These are phyloP conservation scores for Drosophila kepulauana DNA, from an alignment of 1,140 invertebrate genomes.

Conservation along the genomic window DNA sequence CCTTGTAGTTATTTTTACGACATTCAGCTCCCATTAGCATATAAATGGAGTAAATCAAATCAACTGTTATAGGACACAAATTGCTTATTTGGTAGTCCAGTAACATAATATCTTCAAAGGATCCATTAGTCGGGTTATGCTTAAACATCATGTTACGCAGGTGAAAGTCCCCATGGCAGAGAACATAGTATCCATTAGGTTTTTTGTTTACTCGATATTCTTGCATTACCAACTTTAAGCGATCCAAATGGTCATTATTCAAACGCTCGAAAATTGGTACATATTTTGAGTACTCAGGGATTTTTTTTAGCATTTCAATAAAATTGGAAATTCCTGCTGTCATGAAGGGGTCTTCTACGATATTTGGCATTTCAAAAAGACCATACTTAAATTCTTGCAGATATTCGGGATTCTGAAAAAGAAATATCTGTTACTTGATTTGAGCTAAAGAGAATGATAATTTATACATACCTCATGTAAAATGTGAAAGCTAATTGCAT, in stretches of 20 bases:
- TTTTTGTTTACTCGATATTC: conserved; percentile 53
- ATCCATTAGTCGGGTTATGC: conserved; percentile 27
- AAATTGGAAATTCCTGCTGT: conserved; percentile 53
- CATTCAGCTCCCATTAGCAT: conserved; percentile 58
- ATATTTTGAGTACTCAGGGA: conserved; percentile 57
- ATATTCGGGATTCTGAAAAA: conserved; percentile 37
- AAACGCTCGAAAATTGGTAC: neutral
- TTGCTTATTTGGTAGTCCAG: conserved; percentile 66
- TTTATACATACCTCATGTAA: conserved; percentile 32
- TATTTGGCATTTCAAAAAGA: conserved; percentile 20
- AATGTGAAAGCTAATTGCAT: conserved; percentile 65
- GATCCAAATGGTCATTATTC: too few relatives aligned
- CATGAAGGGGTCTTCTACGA: conserved; percentile 37
- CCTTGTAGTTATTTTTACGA: conserved; percentile 41
- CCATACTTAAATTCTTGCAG: conserved; percentile 54
- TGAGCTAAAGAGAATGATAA: neutral
- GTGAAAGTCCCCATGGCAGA: conserved; percentile 69
- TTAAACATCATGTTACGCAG: conserved; percentile 70
- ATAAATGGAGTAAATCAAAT: conserved; percentile 61
- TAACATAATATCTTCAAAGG: conserved; percentile 55
- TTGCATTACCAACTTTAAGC: neutral
- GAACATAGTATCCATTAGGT: conserved; percentile 42
- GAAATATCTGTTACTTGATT: too few relatives aligned
- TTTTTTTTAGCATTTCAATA: conserved; percentile 32
- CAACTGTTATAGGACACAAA: conserved; percentile 41